Evolutionary conservation across 2,888 invertebrate genomes (phyloP), one percentile per base, ranked within the genome.

Genomic region (Catocala sponsa): DNA sequence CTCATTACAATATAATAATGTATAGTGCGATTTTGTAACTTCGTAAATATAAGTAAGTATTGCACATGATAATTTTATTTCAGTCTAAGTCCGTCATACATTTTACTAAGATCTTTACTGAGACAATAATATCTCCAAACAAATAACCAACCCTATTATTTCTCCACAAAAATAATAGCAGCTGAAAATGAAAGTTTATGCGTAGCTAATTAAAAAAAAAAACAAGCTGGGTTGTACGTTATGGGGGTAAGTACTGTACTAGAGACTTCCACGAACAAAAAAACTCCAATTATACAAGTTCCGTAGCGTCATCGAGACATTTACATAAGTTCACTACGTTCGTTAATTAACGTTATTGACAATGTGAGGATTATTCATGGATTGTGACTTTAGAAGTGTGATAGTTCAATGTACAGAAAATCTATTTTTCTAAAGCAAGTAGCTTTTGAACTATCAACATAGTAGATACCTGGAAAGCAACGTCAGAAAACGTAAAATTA

Each of bases 241-340:
- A 69, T 62, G 73, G 71, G 25, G 32, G 63, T 64, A 76, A 66
- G 76, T 70, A 65, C 74, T 61, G 61, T 80, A 76, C 81, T 83
- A 76, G 76, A 83, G 68, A 65, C 72, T 76, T 66, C 51, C 55
- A 56, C 59, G 74, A 81, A 85, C 83, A 87, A 84, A 81, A 83
- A 82, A 76, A 68, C 75, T 80, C 79, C 85, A 88, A 87, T 86
- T 85, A 87, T 77, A 70, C 76, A 76, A 80, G 65, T 76, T 69
- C 53, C 65, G 69, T 72, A 72, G 63, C 59, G 59, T 13, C 62
- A 46, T 51, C 13, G 52, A 57, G 59, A 61, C 60, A 66, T 72
- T 76, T 74, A 79, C 74, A 79, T 78, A 80, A 75, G 77, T 75
- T 79, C 66, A 59, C 72, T 76, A 76, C 76, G 76, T 72, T 67